Evolutionary conservation across 1,140 invertebrate genomes (phyloP), one percentile per base, ranked within the genome.

Genomic region (Magallana ariakensis): DNA sequence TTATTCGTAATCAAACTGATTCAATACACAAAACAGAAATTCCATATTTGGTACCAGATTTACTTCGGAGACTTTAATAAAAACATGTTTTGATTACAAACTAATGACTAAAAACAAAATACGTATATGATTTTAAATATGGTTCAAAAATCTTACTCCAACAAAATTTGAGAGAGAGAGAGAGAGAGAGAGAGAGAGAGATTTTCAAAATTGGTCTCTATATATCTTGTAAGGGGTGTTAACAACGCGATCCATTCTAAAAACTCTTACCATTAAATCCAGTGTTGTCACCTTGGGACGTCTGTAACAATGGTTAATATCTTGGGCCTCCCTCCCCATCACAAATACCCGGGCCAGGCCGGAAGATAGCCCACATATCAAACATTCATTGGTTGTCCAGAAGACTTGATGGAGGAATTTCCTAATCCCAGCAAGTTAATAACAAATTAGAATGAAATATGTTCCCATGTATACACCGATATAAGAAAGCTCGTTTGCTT

Each of bases 351-450:
- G 66, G 33, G 22, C 19, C 8, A 75, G 66, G 22, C 66, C 66
- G 66, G 66, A 75, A 75, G 66, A 75, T 75, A 75, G 22, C 66
- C 62, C 66, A 75, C 66, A 75, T 75, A 75, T 75, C 66, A 75
- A 19, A 26, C 66, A 75, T 75, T 75, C 66, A 75, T 26, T 75
- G 66, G 66, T 75, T 75, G 66, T 75, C 22, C 66, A 75, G 66
- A 19, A 11, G 22, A 26, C 22, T 19, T 75, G 66, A 26, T 75
- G 22, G 33, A 33, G 6, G 22, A 75, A 26, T 33, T 75, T 75
- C 33, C 66, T 33, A 9, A 75, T 26, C 15, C 66, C 66, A 26
- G 22, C 66, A 26, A 75, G 22, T 75, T 75, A 75, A 75, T 75
- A 26, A 75, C 66, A 75, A 75, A 33, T 75, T 33, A 22, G 22